Percentiles rank a stretch among this genome's conserved stretches.
phyloP scores from a whole-genome alignment of 2,113 vertebrate species.

The Barnardius zonarius region DNA sequence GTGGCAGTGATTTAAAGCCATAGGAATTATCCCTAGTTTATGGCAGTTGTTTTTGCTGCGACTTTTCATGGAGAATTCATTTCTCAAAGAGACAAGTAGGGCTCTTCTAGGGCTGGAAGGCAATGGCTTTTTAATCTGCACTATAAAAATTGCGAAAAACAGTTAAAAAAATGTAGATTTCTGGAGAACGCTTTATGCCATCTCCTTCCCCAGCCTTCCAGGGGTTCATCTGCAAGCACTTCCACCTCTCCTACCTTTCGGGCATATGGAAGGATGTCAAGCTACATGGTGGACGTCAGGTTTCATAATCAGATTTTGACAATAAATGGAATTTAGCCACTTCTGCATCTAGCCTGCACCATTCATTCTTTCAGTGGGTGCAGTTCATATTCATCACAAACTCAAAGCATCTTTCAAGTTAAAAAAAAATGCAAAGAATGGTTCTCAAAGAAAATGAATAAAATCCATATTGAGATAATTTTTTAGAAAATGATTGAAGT shows the following conservation, averaged over 20 bases:
- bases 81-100: not conserved
- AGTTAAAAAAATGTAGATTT: not conserved
- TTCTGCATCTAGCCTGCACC: constrained; percentile 54
- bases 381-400: constrained; percentile 73
- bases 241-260: constrained; percentile 37
- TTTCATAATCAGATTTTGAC: constrained; percentile 77
- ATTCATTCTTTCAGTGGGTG: constrained; percentile 62
- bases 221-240: not conserved
- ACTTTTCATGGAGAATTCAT: not conserved
- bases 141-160: not conserved
- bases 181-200: not conserved
- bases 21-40: not conserved
- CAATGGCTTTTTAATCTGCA: not conserved
- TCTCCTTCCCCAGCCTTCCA: constrained; percentile 23
- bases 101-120: not conserved
- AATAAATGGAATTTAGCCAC: constrained; percentile 72
- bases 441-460: constrained; percentile 87
- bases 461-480: constrained; percentile 89
- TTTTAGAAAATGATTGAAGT: constrained; percentile 90
- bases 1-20: not conserved
- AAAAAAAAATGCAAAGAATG: constrained; percentile 79
- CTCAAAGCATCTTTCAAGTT: constrained; percentile 79
- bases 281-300: constrained; percentile 34
- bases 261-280: constrained; percentile 32
- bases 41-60: not conserved